These are phyloP conservation scores for Harpagifer antarcticus DNA, from an alignment of 2,797 vertebrate species.

Conservation along the genomic window DNA sequence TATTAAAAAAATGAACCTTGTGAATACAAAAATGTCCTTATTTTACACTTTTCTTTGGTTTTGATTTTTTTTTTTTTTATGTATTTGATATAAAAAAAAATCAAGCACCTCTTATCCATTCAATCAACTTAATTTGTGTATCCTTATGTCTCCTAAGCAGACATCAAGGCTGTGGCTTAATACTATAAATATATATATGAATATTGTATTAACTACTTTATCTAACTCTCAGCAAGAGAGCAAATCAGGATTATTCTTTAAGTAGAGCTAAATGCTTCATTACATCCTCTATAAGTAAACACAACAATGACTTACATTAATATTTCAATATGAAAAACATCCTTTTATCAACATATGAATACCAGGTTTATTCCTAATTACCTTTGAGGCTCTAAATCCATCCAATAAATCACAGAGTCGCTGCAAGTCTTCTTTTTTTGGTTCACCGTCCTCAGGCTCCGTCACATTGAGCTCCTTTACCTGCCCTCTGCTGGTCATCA, in stretches of 20 bases:
- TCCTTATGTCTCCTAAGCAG: too few species aligned
- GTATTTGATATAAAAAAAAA: too few species aligned
- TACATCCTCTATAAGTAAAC: not conserved
- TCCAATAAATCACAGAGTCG: conserved; percentile 86
- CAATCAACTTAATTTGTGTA: too few species aligned
- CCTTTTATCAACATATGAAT: not conserved
- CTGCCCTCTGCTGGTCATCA: conserved; percentile 37
- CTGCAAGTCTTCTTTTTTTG: conserved; percentile 67
- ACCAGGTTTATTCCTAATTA: conserved; percentile 60
- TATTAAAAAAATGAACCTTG: not conserved
- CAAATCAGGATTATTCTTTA: too few species aligned
- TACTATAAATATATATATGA: not conserved
- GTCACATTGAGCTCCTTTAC: conserved; percentile 29
- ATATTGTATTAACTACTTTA: too few species aligned
- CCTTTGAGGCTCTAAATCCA: conserved; percentile 95
- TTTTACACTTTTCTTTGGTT: not conserved
- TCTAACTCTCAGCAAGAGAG: too few species aligned
- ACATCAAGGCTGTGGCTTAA: not conserved
- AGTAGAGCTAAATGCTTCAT: not conserved
- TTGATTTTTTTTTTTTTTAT: too few species aligned
- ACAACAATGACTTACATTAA: not conserved
- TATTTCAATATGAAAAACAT: not conserved
- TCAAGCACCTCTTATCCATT: too few species aligned
- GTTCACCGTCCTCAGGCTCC: conserved; percentile 37
- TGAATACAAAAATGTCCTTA: not conserved